A percentile compares a stretch with the other conserved stretches of the same genome.
Conservation (phyloP, 2,113 vertebrate genomes). For the Oreochromis spilurus region DNA sequence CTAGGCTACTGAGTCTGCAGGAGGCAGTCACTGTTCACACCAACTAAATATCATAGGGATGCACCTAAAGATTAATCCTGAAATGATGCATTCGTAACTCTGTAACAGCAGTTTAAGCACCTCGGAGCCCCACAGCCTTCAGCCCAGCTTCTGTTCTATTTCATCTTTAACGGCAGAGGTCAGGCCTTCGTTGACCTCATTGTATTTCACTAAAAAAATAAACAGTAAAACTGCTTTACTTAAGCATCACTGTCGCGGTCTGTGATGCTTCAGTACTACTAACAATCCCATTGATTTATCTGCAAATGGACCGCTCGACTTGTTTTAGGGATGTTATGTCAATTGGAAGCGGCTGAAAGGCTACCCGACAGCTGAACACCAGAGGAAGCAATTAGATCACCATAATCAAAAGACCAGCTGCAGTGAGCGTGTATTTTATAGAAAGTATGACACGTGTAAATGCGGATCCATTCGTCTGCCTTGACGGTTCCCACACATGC, state of each 20-base stretch:
- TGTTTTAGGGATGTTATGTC: not conserved
- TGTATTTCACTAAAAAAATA: not conserved
- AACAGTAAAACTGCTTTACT: not conserved
- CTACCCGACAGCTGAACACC: not conserved
- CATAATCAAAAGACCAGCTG: not conserved
- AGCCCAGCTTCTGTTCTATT: not conserved
- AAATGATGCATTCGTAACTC: not conserved
- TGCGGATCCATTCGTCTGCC: not conserved
- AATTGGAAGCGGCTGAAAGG: not conserved
- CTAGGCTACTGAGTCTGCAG: not conserved
- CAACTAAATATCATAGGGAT: not conserved
- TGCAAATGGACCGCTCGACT: not conserved
- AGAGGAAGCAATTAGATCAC: constrained; percentile 28
- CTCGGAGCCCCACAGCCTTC: not conserved
- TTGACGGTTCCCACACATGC: not conserved
- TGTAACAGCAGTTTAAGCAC: not conserved
- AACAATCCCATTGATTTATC: not conserved
- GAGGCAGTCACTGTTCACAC: not conserved
- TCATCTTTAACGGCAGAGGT: not conserved
- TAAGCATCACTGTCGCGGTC: not conserved
- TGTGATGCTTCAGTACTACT: too few species aligned
- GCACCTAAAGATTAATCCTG: not conserved
- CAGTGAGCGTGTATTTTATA: not conserved
- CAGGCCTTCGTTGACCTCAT: not conserved
- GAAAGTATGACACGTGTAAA: not conserved